A percentile compares a stretch with the other conserved stretches of the same genome.
These are phyloP conservation scores for Rhineura floridana DNA, from an alignment of 2,113 vertebrate genomes.

Conservation along the genomic window DNA sequence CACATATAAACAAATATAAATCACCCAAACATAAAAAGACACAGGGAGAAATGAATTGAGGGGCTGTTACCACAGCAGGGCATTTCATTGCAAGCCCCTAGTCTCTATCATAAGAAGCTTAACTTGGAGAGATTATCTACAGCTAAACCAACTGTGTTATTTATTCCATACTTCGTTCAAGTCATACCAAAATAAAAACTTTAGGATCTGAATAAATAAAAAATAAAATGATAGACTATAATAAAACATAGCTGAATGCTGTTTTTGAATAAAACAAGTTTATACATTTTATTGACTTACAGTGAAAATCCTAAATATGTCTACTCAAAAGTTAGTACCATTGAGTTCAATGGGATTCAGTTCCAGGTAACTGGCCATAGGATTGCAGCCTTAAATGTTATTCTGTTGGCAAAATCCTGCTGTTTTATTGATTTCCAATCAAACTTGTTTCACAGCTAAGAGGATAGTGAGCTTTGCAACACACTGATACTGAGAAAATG, in stretches of 20 bases:
- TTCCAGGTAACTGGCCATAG: neutral
- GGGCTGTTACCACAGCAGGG: neutral
- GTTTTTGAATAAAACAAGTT: constrained; percentile 50
- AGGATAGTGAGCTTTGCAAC: too few relatives aligned
- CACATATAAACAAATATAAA: neutral
- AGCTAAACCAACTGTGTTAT: constrained; percentile 9
- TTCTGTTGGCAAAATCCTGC: constrained; percentile 40
- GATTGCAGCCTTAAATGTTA: constrained; percentile 48
- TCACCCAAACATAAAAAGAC: neutral
- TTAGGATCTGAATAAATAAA: constrained; percentile 39
- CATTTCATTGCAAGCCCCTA: neutral
- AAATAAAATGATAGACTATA: constrained; percentile 13
- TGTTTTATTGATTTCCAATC: constrained; percentile 56
- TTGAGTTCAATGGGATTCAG: neutral
- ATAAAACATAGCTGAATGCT: constrained; percentile 55
- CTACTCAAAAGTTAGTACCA: neutral
- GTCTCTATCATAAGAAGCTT: neutral
- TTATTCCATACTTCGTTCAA: constrained; percentile 13
- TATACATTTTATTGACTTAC: constrained; percentile 36
- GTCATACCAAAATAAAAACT: constrained; percentile 36
- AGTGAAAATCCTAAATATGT: neutral
- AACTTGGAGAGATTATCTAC: neutral
- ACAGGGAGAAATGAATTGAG: neutral
- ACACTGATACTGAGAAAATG: constrained; percentile 51
- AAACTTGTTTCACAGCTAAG: constrained; percentile 53